These are phyloP conservation scores for Pagrus major DNA, from an alignment of 2,113 vertebrate genomes.

Conservation along the genomic window DNA sequence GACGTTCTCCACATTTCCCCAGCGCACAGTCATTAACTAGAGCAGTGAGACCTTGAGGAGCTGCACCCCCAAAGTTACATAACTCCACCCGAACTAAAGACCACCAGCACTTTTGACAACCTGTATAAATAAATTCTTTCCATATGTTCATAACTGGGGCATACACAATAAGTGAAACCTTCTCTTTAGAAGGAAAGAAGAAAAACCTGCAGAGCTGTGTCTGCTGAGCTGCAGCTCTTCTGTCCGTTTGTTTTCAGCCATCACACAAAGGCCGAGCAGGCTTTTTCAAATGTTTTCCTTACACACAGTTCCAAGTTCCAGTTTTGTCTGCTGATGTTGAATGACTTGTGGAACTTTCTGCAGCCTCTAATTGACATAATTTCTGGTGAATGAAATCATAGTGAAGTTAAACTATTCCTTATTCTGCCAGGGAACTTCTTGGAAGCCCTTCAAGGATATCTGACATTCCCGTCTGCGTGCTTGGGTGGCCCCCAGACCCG, in stretches of 20 bases:
- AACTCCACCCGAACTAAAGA: conserved; percentile 61
- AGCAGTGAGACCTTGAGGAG: conserved; percentile 52
- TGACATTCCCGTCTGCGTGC: not conserved
- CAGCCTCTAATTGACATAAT: not conserved
- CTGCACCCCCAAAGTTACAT: conserved; percentile 68
- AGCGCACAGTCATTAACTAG: conserved; percentile 46
- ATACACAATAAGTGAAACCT: conserved; percentile 54
- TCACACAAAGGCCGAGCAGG: not conserved
- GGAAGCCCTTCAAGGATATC: not conserved
- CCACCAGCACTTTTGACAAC: conserved; percentile 78
- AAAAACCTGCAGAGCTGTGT: conserved; percentile 21
- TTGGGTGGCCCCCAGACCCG: not conserved
- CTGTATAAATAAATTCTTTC: conserved; percentile 79
- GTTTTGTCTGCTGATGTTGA: not conserved
- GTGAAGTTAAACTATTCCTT: not conserved
- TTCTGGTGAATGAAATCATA: not conserved
- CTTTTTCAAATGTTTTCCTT: conserved; percentile 25
- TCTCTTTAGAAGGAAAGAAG: conserved; percentile 37
- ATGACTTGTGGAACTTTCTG: not conserved
- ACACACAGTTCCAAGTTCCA: not conserved
- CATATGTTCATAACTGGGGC: conserved; percentile 76
- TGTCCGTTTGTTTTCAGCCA: conserved; percentile 15
- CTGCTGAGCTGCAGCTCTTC: conserved; percentile 5
- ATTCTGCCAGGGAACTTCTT: conserved; percentile 7
- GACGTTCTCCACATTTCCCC: conserved; percentile 31